These are phyloP conservation scores for Arvicanthis niloticus DNA, from an alignment of 2,113 vertebrate genomes.

Conservation along the genomic window DNA sequence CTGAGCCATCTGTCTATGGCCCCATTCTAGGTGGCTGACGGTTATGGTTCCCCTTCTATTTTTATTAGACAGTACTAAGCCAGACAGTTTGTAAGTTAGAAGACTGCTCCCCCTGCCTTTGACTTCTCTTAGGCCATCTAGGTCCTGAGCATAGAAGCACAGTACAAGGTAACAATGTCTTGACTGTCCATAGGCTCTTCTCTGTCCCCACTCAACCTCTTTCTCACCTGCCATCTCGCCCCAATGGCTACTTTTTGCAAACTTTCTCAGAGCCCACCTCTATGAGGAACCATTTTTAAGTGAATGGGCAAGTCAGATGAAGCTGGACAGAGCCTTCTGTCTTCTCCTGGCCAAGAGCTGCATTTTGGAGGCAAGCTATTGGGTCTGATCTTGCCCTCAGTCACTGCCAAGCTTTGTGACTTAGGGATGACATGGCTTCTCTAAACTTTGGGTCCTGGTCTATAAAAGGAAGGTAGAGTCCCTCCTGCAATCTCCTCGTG, in stretches of 20 bases:
- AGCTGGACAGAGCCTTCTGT: not conserved
- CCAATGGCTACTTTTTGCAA: not conserved
- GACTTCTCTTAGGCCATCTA: not conserved
- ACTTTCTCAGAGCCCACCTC: not conserved
- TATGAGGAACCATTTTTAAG: rapidly evolving
- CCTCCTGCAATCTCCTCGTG: no score
- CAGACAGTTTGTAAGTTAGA: not conserved
- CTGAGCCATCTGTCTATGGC: not conserved
- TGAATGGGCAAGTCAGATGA: not conserved
- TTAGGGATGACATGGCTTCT: not conserved
- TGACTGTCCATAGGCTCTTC: not conserved
- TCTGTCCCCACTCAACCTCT: not conserved
- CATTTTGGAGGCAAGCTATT: not conserved
- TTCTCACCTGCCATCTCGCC: not conserved
- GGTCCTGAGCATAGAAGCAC: not conserved
- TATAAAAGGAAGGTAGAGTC: not conserved
- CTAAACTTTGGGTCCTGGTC: not conserved
- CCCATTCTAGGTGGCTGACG: not conserved
- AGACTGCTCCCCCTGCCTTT: not conserved
- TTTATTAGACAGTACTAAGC: not conserved
- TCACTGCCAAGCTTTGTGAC: not conserved
- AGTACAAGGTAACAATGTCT: not conserved
- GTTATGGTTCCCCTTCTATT: not conserved
- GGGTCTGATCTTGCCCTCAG: not conserved
- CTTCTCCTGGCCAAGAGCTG: not conserved